Conservation (phyloP, 2,888 invertebrate species). For the Drosophila anceps region DNA sequence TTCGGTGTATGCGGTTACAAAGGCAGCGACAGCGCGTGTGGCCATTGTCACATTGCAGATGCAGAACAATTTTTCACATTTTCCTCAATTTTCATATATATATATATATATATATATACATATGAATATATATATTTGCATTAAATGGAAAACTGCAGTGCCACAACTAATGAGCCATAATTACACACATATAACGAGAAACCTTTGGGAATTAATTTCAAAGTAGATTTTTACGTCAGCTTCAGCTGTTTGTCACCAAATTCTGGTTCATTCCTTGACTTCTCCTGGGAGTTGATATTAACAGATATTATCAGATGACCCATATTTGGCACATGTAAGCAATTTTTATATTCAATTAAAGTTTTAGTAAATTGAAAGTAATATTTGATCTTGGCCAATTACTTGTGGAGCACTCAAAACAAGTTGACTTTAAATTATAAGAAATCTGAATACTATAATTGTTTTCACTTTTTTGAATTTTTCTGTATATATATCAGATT, state of each 20-base stretch:
- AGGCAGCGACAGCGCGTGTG: slow-evolving; percentile 24
- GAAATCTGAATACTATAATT: no score
- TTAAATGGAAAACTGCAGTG: slow-evolving; percentile 26
- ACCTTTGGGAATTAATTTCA: slow-evolving; percentile 13
- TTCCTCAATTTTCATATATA: slow-evolving; percentile 22
- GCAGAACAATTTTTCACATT: slow-evolving; percentile 12
- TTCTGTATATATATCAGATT: background rate
- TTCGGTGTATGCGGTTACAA: slow-evolving; percentile 48
- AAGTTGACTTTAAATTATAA: no score
- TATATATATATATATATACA: no score
- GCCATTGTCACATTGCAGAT: slow-evolving; percentile 6
- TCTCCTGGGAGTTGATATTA: slow-evolving; percentile 5
- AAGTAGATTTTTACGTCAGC: slow-evolving; percentile 50
- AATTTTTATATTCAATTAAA: background rate
- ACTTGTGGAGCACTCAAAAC: background rate
- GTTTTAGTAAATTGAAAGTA: background rate
- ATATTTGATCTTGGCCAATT: background rate
- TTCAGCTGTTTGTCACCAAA: slow-evolving; percentile 5
- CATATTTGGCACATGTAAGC: background rate
- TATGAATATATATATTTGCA: slow-evolving; percentile 1
- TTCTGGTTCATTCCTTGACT: background rate
- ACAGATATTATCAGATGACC: slow-evolving; percentile 6
- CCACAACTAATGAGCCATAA: slow-evolving; percentile 37
- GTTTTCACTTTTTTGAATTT: no score
- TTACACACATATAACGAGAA: slow-evolving; percentile 20